These are phyloP conservation scores for Myrmecophaga tridactyla DNA, from an alignment of 2,113 vertebrate genomes.

Conservation along the genomic window DNA sequence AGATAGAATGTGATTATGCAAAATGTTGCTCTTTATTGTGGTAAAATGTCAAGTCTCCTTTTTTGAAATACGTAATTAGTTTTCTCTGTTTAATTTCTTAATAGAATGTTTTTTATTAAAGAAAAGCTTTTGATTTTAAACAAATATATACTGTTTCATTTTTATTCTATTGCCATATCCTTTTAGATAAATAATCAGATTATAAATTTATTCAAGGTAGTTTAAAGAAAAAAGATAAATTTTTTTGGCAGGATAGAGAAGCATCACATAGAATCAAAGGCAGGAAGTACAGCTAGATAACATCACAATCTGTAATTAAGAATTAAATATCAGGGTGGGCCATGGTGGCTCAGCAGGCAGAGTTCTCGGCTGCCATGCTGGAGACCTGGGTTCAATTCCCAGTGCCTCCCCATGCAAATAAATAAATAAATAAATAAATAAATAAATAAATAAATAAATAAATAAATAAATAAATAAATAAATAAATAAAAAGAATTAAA, in stretches of 20 bases:
- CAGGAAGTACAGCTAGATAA: neutral
- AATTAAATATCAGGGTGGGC: neutral
- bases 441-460: too few species aligned
- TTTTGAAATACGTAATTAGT: neutral
- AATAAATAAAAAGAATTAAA: too few species aligned
- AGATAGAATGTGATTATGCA: neutral
- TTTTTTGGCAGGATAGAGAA: neutral
- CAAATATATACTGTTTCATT: neutral
- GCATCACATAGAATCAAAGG: neutral
- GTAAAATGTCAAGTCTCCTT: neutral
- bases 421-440: too few species aligned
- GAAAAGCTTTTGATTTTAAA: neutral
- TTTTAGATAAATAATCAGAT: neutral
- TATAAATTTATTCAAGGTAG: neutral
- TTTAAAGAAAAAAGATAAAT: neutral
- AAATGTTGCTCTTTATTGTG: neutral
- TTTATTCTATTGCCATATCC: neutral
- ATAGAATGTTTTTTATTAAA: neutral
- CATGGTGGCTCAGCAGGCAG: too few species aligned
- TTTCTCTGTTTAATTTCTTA: neutral
- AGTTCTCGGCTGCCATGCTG: too few species aligned
- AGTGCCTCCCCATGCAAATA: too few species aligned
- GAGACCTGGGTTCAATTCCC: too few species aligned
- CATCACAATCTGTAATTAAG: neutral
- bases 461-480: too few species aligned